These are phyloP conservation scores for Sipha flava DNA, from an alignment of 1,140 invertebrate species.

Conservation along the genomic window DNA sequence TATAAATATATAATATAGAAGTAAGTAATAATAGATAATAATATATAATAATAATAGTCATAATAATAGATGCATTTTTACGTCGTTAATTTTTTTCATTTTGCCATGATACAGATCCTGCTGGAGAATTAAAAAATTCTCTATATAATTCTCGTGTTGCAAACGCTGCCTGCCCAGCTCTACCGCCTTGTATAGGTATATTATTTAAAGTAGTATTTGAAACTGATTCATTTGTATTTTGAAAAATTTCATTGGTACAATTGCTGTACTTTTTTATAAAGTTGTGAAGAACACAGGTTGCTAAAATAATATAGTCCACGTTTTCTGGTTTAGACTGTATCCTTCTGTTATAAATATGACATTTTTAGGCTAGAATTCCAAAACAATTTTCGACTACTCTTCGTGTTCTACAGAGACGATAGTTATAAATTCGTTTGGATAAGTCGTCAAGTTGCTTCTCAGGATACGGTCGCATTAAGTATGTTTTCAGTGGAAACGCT, in stretches of 20 bases:
- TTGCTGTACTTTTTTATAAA: constrained; percentile 25
- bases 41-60: too few relatives aligned
- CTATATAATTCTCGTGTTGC: neutral
- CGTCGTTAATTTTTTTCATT: neutral
- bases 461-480: constrained; percentile 39
- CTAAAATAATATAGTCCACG: constrained; percentile 11
- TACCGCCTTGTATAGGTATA: neutral
- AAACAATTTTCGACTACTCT: constrained; percentile 44
- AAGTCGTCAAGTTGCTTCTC: constrained; percentile 28
- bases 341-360: constrained; percentile 32
- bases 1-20: too few relatives aligned
- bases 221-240: too few relatives aligned
- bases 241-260: too few relatives aligned
- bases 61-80: neutral
- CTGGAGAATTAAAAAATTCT: neutral
- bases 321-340: constrained; percentile 34
- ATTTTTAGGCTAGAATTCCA: constrained; percentile 39
- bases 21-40: too few relatives aligned
- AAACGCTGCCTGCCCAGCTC: neutral
- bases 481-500: constrained; percentile 41
- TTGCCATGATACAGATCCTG: neutral
- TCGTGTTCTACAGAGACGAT: constrained; percentile 36
- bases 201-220: too few relatives aligned
- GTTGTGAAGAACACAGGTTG: constrained; percentile 9
- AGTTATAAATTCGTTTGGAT: constrained; percentile 41